Base-by-base conservation (phyloP, 1,140 invertebrate species). In the Geopemphigus sp. region DNA sequence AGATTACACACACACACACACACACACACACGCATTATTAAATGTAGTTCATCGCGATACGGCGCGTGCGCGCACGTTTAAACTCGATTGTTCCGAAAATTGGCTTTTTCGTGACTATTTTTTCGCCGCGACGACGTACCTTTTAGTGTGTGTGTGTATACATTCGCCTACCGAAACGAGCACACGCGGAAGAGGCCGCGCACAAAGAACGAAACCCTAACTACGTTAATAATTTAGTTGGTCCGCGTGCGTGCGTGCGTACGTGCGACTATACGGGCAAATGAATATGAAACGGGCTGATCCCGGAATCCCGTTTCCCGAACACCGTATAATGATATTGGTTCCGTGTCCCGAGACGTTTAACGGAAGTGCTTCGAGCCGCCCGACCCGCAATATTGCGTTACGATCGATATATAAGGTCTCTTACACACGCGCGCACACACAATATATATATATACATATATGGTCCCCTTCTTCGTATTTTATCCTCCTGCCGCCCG, bases 341-440 rank as follows among this genome's bases (percentile, higher is more conserved):
- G 54, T 76, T 59, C 45, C 74, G 74, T 63, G 57, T 78, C 39
- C 53, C 53, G 74, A 63, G 73, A 61, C 74, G 74, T 78, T 78
- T 63, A 61, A 78, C 74, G 74, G 57, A 61, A 78, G 57, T 63
- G 56, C 57, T 29, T 63, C 74, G 57, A 47, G 45, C 45, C 57
- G 74, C 22, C 57, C 73, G 56, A 26, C 32, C 32, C 57, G 47
- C 39, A 26, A 59, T 47, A 78, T 61, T 63, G 74, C 56, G 39
- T 61, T 63, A 63, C 57, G 57, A 63, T 47, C 74, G 39, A 72
- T 72, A 72, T 29, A 29, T 68, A 22, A 54, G 45, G 68, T 72
- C 68, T 26, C 24, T 24, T 19, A 26, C 68, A 15, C 45, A 24
- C n/a, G 32, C n/a, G 17, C 32, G n/a, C 5, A 19, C 53, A 19